Conservation (phyloP, 2,797 vertebrate species). For the Lophotriccus pileatus region DNA sequence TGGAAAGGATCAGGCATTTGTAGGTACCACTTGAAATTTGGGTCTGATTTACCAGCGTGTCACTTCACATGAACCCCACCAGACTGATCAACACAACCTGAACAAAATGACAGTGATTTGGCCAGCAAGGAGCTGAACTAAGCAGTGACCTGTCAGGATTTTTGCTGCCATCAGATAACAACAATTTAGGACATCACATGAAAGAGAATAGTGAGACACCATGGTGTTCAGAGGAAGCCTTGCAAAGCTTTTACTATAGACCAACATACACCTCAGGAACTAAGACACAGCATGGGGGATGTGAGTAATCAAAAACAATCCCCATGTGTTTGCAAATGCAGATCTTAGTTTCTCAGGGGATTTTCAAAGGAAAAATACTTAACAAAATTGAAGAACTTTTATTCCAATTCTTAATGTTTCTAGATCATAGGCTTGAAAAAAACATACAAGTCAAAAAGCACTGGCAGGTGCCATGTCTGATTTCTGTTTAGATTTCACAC, state of each 20-base stretch:
- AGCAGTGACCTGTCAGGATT: background rate
- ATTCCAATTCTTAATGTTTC: background rate
- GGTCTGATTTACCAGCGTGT: background rate
- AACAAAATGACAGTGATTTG: background rate
- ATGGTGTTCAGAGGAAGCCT: background rate
- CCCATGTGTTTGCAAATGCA: background rate
- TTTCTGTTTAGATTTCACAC: conserved; percentile 49
- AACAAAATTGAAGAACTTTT: background rate
- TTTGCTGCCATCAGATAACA: background rate
- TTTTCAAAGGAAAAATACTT: background rate
- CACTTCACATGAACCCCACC: background rate
- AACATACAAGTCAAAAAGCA: background rate
- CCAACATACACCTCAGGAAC: background rate
- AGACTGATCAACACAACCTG: background rate
- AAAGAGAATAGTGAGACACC: background rate
- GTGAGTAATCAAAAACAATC: background rate
- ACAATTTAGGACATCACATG: background rate
- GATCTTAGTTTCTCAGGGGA: background rate
- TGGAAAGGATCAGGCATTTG: background rate
- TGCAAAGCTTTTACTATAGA: background rate
- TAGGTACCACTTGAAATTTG: background rate
- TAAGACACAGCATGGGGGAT: background rate
- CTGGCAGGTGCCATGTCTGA: conserved; percentile 2
- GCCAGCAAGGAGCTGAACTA: background rate
- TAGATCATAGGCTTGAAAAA: background rate